Conservation (phyloP, 2,888 invertebrate genomes). For the Aleiodes leptofemur region DNA sequence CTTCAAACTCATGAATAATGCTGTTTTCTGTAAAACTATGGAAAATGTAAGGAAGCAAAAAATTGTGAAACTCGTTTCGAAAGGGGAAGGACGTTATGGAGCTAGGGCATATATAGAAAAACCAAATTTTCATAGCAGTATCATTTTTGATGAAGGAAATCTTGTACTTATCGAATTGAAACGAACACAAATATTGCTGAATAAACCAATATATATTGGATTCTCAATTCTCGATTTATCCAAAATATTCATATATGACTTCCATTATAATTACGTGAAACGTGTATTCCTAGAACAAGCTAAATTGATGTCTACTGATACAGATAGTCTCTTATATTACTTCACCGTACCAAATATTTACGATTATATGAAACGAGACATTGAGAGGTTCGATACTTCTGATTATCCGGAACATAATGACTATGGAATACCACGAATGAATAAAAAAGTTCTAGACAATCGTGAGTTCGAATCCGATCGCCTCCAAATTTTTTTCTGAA, state of each 20-base stretch:
- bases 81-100: conserved; percentile 61
- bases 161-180: conserved; percentile 65
- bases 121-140: conserved; percentile 61
- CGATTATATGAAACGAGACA: conserved; percentile 53
- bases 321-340: conserved; percentile 55
- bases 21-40: conserved; percentile 39
- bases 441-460: conserved; percentile 66
- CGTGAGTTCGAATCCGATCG: too few species aligned
- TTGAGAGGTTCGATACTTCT: too few species aligned
- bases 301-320: conserved; percentile 49
- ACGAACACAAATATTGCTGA: conserved; percentile 15
- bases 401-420: neutral
- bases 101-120: conserved; percentile 61
- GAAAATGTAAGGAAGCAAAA: conserved; percentile 59
- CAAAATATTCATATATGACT: too few species aligned
- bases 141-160: conserved; percentile 63
- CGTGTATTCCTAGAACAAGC: conserved; percentile 41
- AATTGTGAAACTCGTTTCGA: conserved; percentile 62
- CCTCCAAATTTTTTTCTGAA: too few species aligned
- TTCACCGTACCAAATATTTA: conserved; percentile 68
- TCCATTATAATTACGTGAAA: conserved; percentile 45
- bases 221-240: conserved; percentile 42
- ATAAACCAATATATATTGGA: conserved; percentile 49
- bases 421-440: conserved; percentile 39
- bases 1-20: conserved; percentile 34